Conservation (phyloP, 2,797 vertebrate genomes). For the Sebastes iracundus region DNA sequence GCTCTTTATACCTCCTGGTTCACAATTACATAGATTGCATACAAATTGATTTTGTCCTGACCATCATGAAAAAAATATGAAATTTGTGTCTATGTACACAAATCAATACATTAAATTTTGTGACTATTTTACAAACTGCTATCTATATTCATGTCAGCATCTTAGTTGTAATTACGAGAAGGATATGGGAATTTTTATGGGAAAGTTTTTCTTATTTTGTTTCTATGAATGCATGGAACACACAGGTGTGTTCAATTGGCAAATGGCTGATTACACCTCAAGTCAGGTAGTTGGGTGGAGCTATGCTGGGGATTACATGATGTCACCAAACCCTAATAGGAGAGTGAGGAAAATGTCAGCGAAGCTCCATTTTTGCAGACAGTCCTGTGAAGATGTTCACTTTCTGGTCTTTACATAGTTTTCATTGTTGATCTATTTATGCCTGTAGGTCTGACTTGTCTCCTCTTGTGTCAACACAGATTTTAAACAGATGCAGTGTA, state of each 20-base stretch:
- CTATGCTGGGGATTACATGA: not conserved
- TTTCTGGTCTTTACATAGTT: not conserved
- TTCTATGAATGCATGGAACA: not conserved
- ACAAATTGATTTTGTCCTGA: too few relatives aligned
- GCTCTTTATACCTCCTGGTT: too few relatives aligned
- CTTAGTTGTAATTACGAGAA: too few relatives aligned
- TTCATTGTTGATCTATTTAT: not conserved
- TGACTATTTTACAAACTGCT: too few relatives aligned
- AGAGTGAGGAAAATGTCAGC: not conserved
- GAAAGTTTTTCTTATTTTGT: not conserved
- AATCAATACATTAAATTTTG: fast-evolving
- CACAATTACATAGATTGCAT: too few relatives aligned
- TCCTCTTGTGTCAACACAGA: constrained; percentile 74
- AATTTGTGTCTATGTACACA: too few relatives aligned
- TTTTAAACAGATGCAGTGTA: constrained; percentile 91
- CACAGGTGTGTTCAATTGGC: not conserved
- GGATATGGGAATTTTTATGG: not conserved
- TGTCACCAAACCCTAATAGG: not conserved
- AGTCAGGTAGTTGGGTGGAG: not conserved
- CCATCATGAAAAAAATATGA: too few relatives aligned
- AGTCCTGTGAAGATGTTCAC: not conserved
- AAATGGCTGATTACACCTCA: not conserved
- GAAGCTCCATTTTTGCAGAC: not conserved
- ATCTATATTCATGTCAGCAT: not conserved
- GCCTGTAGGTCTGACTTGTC: constrained; percentile 3